phyloP scores from a whole-genome alignment of 2,888 invertebrate genomes.

The Archaeoteleia sp. region DNA sequence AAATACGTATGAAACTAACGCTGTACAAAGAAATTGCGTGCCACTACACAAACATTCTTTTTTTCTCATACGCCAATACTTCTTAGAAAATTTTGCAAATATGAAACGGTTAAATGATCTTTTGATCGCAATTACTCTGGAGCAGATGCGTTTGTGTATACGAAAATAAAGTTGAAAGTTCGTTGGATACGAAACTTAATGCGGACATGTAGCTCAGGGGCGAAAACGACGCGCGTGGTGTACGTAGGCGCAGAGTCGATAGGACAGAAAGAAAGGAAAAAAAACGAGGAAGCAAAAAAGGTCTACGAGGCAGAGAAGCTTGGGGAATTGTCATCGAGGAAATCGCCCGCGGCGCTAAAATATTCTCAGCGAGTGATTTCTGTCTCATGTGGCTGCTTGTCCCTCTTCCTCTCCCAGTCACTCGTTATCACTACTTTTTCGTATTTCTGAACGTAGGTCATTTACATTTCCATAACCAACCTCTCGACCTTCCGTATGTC shows the following conservation, averaged over 20 bases:
- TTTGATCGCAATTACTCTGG: conserved; percentile 1
- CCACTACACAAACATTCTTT: not conserved
- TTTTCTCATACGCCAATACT: not conserved
- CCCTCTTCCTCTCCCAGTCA: conserved; percentile 13
- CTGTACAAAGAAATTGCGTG: conserved; percentile 27
- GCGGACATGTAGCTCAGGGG: conserved; percentile 62
- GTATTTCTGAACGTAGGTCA: conserved; percentile 22
- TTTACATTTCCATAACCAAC: conserved; percentile 26
- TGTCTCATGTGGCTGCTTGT: conserved; percentile 38
- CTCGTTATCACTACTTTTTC: conserved; percentile 28
- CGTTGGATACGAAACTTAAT: conserved; percentile 37
- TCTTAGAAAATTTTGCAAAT: conserved; percentile 17
- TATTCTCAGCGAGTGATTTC: conserved; percentile 64
- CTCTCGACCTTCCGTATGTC: conserved; percentile 10
- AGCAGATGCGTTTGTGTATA: conserved; percentile 10
- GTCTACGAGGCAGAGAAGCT: conserved; percentile 39
- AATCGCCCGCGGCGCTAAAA: conserved; percentile 62
- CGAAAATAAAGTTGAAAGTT: conserved; percentile 32
- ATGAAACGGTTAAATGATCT: conserved; percentile 9
- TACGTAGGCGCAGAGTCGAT: conserved; percentile 2
- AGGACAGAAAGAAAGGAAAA: conserved; percentile 6
- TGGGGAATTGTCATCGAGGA: conserved; percentile 64
- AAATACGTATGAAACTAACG: conserved; percentile 33
- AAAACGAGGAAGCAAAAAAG: conserved; percentile 35
- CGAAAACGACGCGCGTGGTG: conserved; percentile 47